Percentiles rank a stretch among this genome's conserved stretches.
Conservation (phyloP, 2,113 vertebrate genomes). For the Hippocampus abdominalis region DNA sequence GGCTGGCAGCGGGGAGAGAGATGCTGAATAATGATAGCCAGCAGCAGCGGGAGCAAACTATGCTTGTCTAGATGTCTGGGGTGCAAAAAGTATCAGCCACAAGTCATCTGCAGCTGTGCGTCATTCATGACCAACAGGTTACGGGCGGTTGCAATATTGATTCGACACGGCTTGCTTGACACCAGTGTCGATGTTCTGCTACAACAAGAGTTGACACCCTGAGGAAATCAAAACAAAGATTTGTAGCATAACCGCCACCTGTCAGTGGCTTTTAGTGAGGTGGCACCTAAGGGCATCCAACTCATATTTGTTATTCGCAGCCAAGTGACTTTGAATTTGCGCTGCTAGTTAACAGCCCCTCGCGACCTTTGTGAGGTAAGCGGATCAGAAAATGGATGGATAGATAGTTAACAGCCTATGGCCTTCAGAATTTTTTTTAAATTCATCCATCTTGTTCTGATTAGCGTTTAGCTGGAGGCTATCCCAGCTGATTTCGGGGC, state of each 20-base stretch:
- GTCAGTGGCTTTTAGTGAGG: neutral
- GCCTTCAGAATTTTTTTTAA: neutral
- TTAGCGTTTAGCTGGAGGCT: neutral
- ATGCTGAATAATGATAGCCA: slow-evolving; percentile 4
- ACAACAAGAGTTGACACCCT: slow-evolving; percentile 4
- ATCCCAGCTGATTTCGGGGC: too few species aligned
- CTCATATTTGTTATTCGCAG: slow-evolving; percentile 23
- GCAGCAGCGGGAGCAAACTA: neutral
- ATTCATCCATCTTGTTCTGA: neutral
- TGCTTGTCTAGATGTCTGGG: neutral
- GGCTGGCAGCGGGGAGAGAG: slow-evolving; percentile 11
- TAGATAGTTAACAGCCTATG: slow-evolving; percentile 1
- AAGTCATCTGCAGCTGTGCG: slow-evolving; percentile 2
- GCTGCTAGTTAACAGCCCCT: slow-evolving; percentile 3
- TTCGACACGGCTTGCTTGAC: slow-evolving; percentile 20
- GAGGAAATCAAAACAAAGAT: slow-evolving; percentile 24
- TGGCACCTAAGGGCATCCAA: too few species aligned
- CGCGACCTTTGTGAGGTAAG: too few species aligned
- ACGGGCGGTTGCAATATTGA: slow-evolving; percentile 33
- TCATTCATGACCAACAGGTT: slow-evolving; percentile 36
- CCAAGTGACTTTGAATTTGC: slow-evolving; percentile 14
- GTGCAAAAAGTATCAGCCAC: neutral
- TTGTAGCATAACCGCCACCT: slow-evolving; percentile 14
- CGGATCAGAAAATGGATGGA: too few species aligned
- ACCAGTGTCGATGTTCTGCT: slow-evolving; percentile 5